Evolutionary conservation across 1,140 invertebrate species (phyloP).

Genomic region (Drosophila albomicans): DNA sequence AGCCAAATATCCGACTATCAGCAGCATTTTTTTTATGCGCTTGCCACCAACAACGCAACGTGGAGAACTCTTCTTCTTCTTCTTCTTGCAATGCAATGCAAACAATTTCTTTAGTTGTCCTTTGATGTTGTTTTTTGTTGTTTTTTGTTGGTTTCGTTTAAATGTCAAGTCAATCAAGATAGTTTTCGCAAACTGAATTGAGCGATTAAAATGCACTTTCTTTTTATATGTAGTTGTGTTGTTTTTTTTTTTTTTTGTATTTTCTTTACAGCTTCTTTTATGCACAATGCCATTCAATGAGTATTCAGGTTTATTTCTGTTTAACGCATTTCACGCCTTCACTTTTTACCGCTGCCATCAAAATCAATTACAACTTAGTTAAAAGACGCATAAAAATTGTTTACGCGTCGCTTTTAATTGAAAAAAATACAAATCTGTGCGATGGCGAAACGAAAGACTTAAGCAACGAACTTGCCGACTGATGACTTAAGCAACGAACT

Average conservation of each 20-base stretch:
- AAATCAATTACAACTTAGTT: slow-evolving; percentile 66
- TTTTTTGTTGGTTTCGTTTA: slow-evolving; percentile 43
- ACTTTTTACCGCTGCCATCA: slow-evolving; percentile 31
- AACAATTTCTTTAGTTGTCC: slow-evolving; percentile 48
- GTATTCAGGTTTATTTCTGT: background rate
- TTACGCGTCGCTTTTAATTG: slow-evolving; percentile 64
- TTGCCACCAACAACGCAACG: slow-evolving; percentile 65
- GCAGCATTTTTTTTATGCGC: slow-evolving; percentile 41
- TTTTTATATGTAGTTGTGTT: slow-evolving; percentile 19
- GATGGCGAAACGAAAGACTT: background rate
- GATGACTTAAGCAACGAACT: slow-evolving; percentile 46
- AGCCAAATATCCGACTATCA: slow-evolving; percentile 11
- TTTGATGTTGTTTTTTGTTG: slow-evolving; percentile 29
- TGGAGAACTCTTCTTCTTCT: background rate
- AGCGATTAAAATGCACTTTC: slow-evolving; percentile 70
- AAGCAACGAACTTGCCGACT: background rate
- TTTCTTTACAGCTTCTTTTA: too few relatives aligned
- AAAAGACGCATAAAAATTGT: slow-evolving; percentile 66
- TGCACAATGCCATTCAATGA: background rate
- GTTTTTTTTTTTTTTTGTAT: too few relatives aligned
- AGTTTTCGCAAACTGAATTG: slow-evolving; percentile 45
- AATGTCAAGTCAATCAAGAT: slow-evolving; percentile 45
- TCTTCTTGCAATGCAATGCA: slow-evolving; percentile 25
- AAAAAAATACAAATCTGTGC: slow-evolving; percentile 21
- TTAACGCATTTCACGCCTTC: slow-evolving; percentile 56